Percentiles rank a stretch among this genome's conserved stretches.
Conservation (phyloP, 2,888 invertebrate species). For the Lasioglossum pauxillum region DNA sequence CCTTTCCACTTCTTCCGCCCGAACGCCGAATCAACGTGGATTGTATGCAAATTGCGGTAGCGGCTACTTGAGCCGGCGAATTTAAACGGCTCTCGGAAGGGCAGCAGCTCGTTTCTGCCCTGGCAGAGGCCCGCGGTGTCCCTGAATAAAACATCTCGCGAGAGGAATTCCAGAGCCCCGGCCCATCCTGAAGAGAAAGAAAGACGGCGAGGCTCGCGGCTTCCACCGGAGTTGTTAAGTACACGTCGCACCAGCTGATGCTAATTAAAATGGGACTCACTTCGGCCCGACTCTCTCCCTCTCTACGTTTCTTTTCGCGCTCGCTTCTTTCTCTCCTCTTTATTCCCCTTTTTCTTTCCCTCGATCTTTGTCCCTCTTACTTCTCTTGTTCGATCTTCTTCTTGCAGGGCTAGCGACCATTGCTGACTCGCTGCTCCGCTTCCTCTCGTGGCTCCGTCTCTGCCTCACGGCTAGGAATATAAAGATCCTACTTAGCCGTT, state of each 20-base stretch:
- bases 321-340: slow-evolving; percentile 27
- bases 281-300: slow-evolving; percentile 51
- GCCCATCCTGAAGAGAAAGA: slow-evolving; percentile 43
- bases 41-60: slow-evolving; percentile 84
- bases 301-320: slow-evolving; percentile 9
- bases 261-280: slow-evolving; percentile 83
- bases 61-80: slow-evolving; percentile 81
- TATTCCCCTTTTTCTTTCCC: slow-evolving; percentile 39
- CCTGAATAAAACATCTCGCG: slow-evolving; percentile 83
- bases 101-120: slow-evolving; percentile 72
- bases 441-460: slow-evolving; percentile 56
- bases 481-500: slow-evolving; percentile 84
- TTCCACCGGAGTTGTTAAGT: slow-evolving; percentile 79
- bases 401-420: slow-evolving; percentile 6
- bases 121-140: slow-evolving; percentile 80
- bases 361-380: slow-evolving; percentile 8
- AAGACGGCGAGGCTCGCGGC: slow-evolving; percentile 52
- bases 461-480: slow-evolving; percentile 83
- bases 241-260: slow-evolving; percentile 83
- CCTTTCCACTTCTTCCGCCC: slow-evolving; percentile 41
- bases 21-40: slow-evolving; percentile 78
- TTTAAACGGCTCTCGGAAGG: slow-evolving; percentile 74
- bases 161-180: slow-evolving; percentile 79
- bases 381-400: background rate
- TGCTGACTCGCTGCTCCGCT: slow-evolving; percentile 45